Base-by-base conservation (phyloP, 2,888 invertebrate species). In the Piscicola geometra region DNA sequence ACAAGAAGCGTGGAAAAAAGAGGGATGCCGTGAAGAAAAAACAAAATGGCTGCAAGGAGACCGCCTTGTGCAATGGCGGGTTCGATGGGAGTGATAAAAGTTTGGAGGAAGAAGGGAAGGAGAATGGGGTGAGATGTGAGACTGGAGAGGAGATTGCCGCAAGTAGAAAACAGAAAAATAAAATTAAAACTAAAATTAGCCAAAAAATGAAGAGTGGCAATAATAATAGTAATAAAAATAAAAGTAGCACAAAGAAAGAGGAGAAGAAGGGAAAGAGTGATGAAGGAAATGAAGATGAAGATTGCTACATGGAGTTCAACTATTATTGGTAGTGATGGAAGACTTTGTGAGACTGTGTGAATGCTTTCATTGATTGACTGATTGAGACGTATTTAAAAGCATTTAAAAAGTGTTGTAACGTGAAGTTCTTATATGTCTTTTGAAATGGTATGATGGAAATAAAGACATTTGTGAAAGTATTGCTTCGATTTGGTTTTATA, bases 271-370 rank as follows among this genome's bases (percentile, higher is more conserved):
- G 25, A n/a, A 56, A 56, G n/a, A 56, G 25, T 56, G 25, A 56
- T 21, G 60, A n/a, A 3, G 60, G 60, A 21, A 56, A 56, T 5
- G n/a, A 25, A 3, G 60, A 25, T 3, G 60, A 56, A 56, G 25
- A 56, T 21, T 15, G 50, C 25, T 56, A 25, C n/a, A 25, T 56
- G 3, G 60, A 56, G 60, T 56, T 56, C 25, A 56, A 56, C 25
- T 56, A 56, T 56, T 56, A 56, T n/a, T 56, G 60, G 60, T 56
- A n/a, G n/a, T 3, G 60, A 56, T 18, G 60, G 3, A 25, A n/a
- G 60, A 25, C 15, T 9, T 15, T 18, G 25, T 56, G 60, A 5
- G 5, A 15, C 15, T 41, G 41, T 15, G n/a, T 18, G 21, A n/a
- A 56, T 15, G 60, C 3, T 15, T 18, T 18, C n/a, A 15, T 9